Evolutionary conservation across 1,140 invertebrate genomes (phyloP), one percentile per base, ranked within the genome.

Genomic region (Diabrotica virgifera): DNA sequence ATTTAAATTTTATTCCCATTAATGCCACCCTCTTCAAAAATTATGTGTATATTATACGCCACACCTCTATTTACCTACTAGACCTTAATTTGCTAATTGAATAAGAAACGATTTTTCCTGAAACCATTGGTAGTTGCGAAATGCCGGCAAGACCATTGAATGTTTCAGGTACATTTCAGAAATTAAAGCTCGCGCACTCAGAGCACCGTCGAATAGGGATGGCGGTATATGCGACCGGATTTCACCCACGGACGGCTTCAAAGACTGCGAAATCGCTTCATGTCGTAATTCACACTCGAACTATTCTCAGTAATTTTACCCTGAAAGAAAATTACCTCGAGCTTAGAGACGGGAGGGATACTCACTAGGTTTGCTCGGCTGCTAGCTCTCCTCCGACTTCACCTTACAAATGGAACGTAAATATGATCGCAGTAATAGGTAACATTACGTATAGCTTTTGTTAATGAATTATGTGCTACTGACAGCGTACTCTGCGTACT

Each of bases 261-360:
- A 66, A 69, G 65, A 70, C 68, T 64, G 68, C 68, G 63, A 67
- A 70, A 70, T 64, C 65, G 68, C 68, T 67, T 69, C 65, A 69
- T 71, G 66, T 65, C 63, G 67, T 71, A 71, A 71, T 69, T 71
- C 59, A 71, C 70, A 71, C 64, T 71, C 63, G 64, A 71, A 71
- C 67, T 71, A 64, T 69, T 71, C 64, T 59, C 54, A 55, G 70
- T 71, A 71, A 71, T 71, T 71, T 62, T 57, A 69, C 66, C 67
- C 62, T 62, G 67, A 69, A 66, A 69, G 67, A 69, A 69, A 66
- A 69, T 69, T 69, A 69, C 68, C 68, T 69, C 62, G 57, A 69
- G 54, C 57, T 24, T 24, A 24, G 24, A 24, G 24, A 24, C 24
- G 24, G 24, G 24, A 24, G 24, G 61, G 64, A 36, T 38, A 52